Conservation (phyloP, 2,113 vertebrate species). For the Mustela nigripes region DNA sequence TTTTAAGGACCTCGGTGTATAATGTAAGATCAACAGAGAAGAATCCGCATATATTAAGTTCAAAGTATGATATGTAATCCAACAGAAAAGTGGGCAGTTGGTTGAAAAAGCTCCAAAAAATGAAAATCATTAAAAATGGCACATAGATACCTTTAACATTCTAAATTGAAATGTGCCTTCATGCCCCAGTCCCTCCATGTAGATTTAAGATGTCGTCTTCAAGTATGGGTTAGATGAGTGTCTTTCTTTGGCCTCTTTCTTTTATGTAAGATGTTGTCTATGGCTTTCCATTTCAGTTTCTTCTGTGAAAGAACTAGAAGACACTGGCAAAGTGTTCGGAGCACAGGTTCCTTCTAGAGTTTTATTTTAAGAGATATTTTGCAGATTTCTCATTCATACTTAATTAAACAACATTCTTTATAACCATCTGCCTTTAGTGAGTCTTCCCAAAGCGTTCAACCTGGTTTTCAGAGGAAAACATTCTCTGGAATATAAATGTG, state of each 20-base stretch:
- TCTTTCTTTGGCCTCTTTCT: conserved; percentile 46
- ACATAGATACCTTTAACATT: not conserved
- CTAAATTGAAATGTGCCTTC: not conserved
- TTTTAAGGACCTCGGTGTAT: not conserved
- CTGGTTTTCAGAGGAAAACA: conserved; percentile 64
- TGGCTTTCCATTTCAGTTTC: conserved; percentile 52
- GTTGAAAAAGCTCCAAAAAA: conserved; percentile 23
- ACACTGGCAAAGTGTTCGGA: conserved; percentile 18
- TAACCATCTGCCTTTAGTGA: conserved; percentile 61
- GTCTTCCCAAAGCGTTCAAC: conserved; percentile 66
- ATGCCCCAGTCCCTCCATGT: not conserved
- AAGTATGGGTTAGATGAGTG: not conserved
- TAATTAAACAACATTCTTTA: conserved; percentile 73
- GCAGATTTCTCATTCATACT: conserved; percentile 36
- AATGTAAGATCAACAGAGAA: not conserved
- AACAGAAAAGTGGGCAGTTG: conserved; percentile 17
- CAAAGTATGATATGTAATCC: not conserved
- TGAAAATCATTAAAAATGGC: conserved; percentile 40
- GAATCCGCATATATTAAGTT: conserved; percentile 37
- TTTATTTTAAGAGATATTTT: conserved; percentile 65
- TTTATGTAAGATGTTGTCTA: not conserved
- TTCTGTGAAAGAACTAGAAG: conserved; percentile 54
- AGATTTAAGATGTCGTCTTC: not conserved
- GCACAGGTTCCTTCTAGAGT: not conserved
- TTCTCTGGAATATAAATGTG: conserved; percentile 68